These are phyloP conservation scores for Ciconia maguari DNA, from an alignment of 2,113 vertebrate species.

Conservation along the genomic window DNA sequence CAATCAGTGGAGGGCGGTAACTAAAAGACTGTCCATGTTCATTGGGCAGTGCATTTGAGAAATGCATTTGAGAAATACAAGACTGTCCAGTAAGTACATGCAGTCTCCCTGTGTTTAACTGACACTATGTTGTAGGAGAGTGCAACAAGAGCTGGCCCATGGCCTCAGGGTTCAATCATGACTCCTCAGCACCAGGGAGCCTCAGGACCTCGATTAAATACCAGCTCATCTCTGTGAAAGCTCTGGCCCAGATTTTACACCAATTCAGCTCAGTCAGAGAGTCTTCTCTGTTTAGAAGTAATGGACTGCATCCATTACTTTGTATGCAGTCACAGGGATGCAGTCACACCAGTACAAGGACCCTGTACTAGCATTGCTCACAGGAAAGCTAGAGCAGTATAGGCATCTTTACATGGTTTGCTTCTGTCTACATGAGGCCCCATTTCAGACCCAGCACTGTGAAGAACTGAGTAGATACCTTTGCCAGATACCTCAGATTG, in stretches of 20 bases:
- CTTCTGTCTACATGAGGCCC: not conserved
- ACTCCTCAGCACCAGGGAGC: not conserved
- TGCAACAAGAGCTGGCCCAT: not conserved
- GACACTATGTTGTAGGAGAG: not conserved
- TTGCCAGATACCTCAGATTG: not conserved
- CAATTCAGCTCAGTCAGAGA: not conserved
- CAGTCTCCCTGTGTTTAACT: not conserved
- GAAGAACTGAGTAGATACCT: not conserved
- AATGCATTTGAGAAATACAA: not conserved
- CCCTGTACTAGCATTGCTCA: not conserved
- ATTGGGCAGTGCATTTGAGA: not conserved
- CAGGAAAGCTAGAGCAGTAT: not conserved
- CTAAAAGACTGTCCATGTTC: not conserved
- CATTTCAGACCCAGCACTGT: not conserved
- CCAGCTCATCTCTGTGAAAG: not conserved
- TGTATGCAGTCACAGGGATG: not conserved
- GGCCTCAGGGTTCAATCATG: not conserved
- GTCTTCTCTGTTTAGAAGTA: no score
- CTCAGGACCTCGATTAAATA: not conserved
- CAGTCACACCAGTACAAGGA: not conserved
- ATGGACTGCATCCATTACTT: no score
- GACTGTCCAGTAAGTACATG: not conserved
- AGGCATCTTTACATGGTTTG: not conserved
- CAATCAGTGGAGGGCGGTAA: not conserved
- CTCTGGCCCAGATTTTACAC: not conserved